Evolutionary conservation across 2,797 vertebrate species (phyloP).

Genomic region (Delichon dasypus): DNA sequence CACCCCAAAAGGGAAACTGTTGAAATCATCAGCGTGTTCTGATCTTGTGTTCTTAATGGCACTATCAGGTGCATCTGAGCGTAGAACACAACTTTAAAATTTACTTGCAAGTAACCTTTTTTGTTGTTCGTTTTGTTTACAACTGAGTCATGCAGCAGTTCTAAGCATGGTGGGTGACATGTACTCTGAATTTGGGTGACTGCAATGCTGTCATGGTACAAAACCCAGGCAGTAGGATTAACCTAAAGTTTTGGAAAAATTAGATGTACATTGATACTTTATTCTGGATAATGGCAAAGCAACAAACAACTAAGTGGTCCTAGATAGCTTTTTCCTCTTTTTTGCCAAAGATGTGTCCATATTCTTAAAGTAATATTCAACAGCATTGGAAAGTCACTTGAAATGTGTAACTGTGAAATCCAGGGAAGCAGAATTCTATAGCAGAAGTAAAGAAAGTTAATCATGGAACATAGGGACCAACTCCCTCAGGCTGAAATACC

Average conservation of each 20-base stretch:
- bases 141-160: not conserved
- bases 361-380: not conserved
- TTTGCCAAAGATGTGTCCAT: not conserved
- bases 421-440: not conserved
- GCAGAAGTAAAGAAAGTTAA: not conserved
- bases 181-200: not conserved
- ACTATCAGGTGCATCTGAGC: not conserved
- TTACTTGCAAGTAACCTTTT: not conserved
- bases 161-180: not conserved
- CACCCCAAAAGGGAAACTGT: not conserved
- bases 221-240: not conserved
- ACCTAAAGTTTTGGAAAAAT: not conserved
- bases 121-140: not conserved
- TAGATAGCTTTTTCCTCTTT: not conserved
- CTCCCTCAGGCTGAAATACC: not conserved
- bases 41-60: not conserved
- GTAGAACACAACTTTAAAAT: not conserved
- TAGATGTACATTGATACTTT: not conserved
- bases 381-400: not conserved
- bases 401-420: not conserved
- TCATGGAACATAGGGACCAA: not conserved
- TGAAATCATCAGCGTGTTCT: not conserved
- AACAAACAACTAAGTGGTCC: not conserved
- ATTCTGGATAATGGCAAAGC: not conserved
- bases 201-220: not conserved